phyloP scores from a whole-genome alignment of 2,113 vertebrate species.

The Mirounga angustirostris region DNA sequence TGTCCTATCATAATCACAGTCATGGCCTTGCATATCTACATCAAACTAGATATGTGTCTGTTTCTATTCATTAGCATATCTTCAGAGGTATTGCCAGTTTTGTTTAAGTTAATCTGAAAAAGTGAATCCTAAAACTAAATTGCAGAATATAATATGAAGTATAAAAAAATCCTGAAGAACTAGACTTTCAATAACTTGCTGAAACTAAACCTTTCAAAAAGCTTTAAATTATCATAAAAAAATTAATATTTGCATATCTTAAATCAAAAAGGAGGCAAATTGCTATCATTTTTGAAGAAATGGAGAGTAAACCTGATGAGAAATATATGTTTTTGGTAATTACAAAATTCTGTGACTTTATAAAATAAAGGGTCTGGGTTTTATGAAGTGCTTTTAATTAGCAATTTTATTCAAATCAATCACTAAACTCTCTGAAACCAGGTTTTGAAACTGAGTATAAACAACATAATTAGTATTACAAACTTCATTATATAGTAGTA shows the following conservation, averaged over 20 bases:
- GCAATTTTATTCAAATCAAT: constrained; percentile 49
- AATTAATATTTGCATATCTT: constrained; percentile 30
- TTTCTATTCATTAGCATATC: neutral
- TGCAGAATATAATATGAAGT: constrained; percentile 34
- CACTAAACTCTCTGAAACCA: constrained; percentile 44
- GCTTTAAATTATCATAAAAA: constrained; percentile 2
- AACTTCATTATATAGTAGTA: constrained; percentile 54
- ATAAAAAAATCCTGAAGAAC: constrained; percentile 37
- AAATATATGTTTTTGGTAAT: constrained; percentile 32
- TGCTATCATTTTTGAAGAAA: constrained; percentile 29
- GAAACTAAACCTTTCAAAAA: constrained; percentile 16
- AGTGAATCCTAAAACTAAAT: constrained; percentile 22
- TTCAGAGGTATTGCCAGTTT: neutral
- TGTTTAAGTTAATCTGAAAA: constrained; percentile 26
- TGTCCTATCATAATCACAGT: neutral
- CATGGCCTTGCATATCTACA: neutral
- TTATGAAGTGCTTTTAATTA: constrained; percentile 25
- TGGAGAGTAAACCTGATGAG: neutral
- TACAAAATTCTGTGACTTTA: constrained; percentile 57
- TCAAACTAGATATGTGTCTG: neutral
- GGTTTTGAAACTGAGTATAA: constrained; percentile 57
- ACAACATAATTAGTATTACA: constrained; percentile 45
- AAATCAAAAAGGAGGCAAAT: neutral
- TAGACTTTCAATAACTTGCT: constrained; percentile 24
- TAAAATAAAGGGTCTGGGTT: constrained; percentile 43